A percentile compares a stretch with the other conserved stretches of the same genome.
phyloP scores from a whole-genome alignment of 2,888 invertebrate genomes.

The Coelopa pilipes region DNA sequence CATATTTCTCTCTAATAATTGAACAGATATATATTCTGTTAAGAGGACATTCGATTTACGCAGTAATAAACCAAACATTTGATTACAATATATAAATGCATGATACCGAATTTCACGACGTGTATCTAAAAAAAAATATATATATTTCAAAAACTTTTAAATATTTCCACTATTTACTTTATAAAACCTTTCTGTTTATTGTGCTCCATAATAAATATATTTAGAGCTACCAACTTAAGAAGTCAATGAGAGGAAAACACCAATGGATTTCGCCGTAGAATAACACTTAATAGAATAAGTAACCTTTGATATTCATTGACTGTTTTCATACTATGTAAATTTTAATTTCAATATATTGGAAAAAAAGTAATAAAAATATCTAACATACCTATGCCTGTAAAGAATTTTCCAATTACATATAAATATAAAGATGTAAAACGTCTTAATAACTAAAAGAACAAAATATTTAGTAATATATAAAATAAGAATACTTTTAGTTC shows the following conservation, averaged over 20 bases:
- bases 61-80: constrained; percentile 89
- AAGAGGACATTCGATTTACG: constrained; percentile 53
- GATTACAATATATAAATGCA: constrained; percentile 66
- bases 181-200: constrained; percentile 85
- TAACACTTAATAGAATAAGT: constrained; percentile 85
- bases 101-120: constrained; percentile 63
- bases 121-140: constrained; percentile 48
- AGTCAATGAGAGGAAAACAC: constrained; percentile 82
- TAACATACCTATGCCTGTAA: constrained; percentile 93
- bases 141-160: neutral
- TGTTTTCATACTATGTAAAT: constrained; percentile 79
- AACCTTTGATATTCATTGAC: constrained; percentile 85
- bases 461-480: neutral
- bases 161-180: neutral
- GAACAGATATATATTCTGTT: constrained; percentile 16
- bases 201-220: constrained; percentile 92
- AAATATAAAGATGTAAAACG: constrained; percentile 89
- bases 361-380: neutral
- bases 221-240: constrained; percentile 88
- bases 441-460: constrained; percentile 51
- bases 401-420: constrained; percentile 92
- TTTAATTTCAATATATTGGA: neutral
- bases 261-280: constrained; percentile 75
- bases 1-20: neutral
- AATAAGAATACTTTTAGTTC: constrained; percentile 67